These are phyloP conservation scores for Drosophila tripunctata DNA, from an alignment of 2,888 invertebrate genomes.

Conservation along the genomic window DNA sequence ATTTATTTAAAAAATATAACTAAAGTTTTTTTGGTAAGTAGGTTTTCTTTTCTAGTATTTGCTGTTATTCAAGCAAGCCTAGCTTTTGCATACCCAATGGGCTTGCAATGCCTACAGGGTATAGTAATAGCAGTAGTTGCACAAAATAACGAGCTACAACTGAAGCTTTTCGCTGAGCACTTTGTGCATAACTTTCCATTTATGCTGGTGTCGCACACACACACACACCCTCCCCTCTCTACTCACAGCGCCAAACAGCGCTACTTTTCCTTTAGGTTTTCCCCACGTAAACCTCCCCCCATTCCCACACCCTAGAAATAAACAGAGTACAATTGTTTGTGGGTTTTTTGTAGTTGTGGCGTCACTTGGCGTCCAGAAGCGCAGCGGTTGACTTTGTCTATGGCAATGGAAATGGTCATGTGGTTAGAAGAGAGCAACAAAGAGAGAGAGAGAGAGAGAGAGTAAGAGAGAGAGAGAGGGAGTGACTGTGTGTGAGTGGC, in stretches of 20 bases:
- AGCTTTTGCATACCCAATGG: neutral
- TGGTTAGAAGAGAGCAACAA: neutral
- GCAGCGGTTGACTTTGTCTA: conserved; percentile 62
- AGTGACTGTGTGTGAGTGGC: neutral
- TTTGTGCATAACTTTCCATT: conserved; percentile 74
- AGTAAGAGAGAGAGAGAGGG: neutral
- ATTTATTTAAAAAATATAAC: too few relatives aligned
- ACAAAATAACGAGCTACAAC: conserved; percentile 76
- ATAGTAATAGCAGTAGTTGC: conserved; percentile 42
- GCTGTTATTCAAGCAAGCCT: too few relatives aligned
- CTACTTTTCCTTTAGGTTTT: neutral
- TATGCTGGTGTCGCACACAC: conserved; percentile 28
- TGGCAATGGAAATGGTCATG: conserved; percentile 28
- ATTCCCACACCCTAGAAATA: conserved; percentile 2
- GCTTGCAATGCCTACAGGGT: conserved; percentile 18
- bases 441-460: neutral
- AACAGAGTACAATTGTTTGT: conserved; percentile 52
- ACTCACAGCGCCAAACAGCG: neutral
- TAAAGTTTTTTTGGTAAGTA: too few relatives aligned
- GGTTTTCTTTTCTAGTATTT: too few relatives aligned
- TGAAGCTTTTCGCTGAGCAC: conserved; percentile 68
- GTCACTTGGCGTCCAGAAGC: conserved; percentile 59
- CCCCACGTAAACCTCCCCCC: neutral
- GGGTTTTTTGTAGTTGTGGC: conserved; percentile 57
- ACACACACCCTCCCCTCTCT: neutral